Evolutionary conservation across 1,140 invertebrate species (phyloP).

Genomic region (Drosophila micromelanica): DNA sequence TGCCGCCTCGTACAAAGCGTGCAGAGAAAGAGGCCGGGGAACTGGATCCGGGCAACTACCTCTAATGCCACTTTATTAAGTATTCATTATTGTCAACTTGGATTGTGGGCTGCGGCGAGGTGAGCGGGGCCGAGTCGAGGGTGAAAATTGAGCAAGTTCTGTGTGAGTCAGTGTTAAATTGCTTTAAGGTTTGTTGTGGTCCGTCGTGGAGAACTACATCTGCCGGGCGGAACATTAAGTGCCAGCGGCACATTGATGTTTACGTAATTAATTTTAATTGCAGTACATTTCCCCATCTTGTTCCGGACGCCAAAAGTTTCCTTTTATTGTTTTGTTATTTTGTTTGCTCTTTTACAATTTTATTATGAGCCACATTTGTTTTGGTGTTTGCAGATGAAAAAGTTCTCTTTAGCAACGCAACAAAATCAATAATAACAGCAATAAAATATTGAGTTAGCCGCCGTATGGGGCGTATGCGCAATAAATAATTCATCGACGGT

Average conservation of each 20-base stretch:
- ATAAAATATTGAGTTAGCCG: constrained; percentile 61
- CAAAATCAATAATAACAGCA: constrained; percentile 55
- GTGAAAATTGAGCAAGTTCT: constrained; percentile 9
- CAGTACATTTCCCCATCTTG: constrained; percentile 45
- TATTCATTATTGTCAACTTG: constrained; percentile 78
- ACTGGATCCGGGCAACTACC: constrained; percentile 46
- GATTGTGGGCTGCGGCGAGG: constrained; percentile 32
- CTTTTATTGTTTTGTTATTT: constrained; percentile 45
- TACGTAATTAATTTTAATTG: constrained; percentile 82
- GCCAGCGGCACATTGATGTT: constrained; percentile 69
- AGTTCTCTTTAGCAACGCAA: constrained; percentile 11
- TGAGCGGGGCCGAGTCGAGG: not conserved
- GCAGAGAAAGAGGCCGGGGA: constrained; percentile 9
- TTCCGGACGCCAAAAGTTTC: constrained; percentile 42
- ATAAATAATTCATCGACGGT: constrained; percentile 63
- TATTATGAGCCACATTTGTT: constrained; percentile 27
- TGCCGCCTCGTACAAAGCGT: constrained; percentile 37
- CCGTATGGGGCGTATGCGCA: constrained; percentile 33
- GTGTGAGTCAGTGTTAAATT: constrained; percentile 26
- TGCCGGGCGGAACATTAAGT: constrained; percentile 57
- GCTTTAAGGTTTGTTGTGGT: constrained; percentile 38
- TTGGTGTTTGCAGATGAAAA: constrained; percentile 30
- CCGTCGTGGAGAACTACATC: constrained; percentile 20
- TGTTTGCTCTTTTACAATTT: constrained; percentile 37
- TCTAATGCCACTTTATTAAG: constrained; percentile 76